Evolutionary conservation across 1,140 invertebrate species (phyloP).

Genomic region (Campoletis sonorensis): DNA sequence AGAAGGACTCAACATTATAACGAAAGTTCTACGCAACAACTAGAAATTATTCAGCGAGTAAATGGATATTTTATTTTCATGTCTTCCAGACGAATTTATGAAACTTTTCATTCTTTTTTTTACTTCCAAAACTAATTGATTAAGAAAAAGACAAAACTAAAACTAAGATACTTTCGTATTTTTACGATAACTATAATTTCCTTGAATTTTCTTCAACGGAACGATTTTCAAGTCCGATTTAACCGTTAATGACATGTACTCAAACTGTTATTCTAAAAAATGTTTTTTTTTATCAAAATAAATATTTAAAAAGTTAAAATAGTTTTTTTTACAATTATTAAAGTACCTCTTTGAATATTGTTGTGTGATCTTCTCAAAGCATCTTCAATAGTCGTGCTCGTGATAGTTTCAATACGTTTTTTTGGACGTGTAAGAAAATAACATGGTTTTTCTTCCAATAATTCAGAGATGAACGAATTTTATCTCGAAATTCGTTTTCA

Average conservation of each 20-base stretch:
- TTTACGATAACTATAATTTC: background rate
- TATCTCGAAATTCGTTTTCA: background rate
- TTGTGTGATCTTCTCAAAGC: background rate
- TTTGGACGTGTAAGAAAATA: too few relatives aligned
- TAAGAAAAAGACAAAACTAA: too few relatives aligned
- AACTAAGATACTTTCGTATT: background rate
- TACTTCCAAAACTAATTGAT: background rate
- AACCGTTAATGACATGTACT: too few relatives aligned
- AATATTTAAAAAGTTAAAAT: background rate
- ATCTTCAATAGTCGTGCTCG: background rate
- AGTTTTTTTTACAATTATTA: too few relatives aligned
- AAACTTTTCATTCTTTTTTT: background rate
- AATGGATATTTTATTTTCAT: background rate
- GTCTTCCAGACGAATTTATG: background rate
- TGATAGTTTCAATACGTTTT: too few relatives aligned
- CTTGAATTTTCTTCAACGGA: background rate
- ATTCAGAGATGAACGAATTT: background rate
- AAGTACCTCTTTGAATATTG: too few relatives aligned
- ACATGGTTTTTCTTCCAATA: too few relatives aligned
- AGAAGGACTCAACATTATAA: slow-evolving; percentile 82
- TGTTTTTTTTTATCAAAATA: background rate
- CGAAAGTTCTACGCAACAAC: slow-evolving; percentile 66
- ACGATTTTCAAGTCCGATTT: background rate
- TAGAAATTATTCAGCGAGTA: background rate
- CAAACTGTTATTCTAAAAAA: too few relatives aligned